Evolutionary conservation across 1,140 invertebrate species (phyloP).

Genomic region (Drosophila kepulauana): DNA sequence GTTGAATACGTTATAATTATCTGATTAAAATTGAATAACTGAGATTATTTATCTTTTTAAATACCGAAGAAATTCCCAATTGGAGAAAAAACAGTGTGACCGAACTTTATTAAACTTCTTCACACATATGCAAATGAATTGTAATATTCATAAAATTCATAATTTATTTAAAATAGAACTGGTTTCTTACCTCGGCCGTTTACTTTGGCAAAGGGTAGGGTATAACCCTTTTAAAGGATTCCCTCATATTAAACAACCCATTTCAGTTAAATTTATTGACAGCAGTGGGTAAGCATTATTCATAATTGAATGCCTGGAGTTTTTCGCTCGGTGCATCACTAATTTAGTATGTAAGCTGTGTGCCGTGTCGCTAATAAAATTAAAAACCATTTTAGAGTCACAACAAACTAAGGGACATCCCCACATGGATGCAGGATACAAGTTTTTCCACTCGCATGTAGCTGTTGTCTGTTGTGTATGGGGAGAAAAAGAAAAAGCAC

Average conservation of each 20-base stretch:
- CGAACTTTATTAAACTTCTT: too few relatives aligned
- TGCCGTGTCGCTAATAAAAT: constrained; percentile 74
- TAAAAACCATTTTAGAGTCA: constrained; percentile 76
- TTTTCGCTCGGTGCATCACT: constrained; percentile 59
- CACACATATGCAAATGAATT: too few relatives aligned
- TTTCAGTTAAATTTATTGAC: neutral
- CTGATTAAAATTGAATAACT: too few relatives aligned
- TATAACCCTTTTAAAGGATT: neutral
- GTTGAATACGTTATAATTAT: too few relatives aligned
- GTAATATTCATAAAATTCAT: too few relatives aligned
- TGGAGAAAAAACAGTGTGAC: too few relatives aligned
- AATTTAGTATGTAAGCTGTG: constrained; percentile 72
- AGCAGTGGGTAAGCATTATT: neutral
- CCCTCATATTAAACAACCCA: neutral
- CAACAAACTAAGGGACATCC: constrained; percentile 44
- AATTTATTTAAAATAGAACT: too few relatives aligned
- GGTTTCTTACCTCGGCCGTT: too few relatives aligned
- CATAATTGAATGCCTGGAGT: constrained; percentile 16
- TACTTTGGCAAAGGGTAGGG: too few relatives aligned
- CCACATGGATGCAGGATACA: constrained; percentile 34
- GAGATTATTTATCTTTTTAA: too few relatives aligned
- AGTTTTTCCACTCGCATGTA: constrained; percentile 19
- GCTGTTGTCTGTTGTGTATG: constrained; percentile 9
- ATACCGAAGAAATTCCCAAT: too few relatives aligned
- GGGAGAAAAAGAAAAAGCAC: constrained; percentile 6